Percentiles rank a stretch among this genome's conserved stretches.
Conservation (phyloP, 2,888 invertebrate species). For the Drosophila borborema region DNA sequence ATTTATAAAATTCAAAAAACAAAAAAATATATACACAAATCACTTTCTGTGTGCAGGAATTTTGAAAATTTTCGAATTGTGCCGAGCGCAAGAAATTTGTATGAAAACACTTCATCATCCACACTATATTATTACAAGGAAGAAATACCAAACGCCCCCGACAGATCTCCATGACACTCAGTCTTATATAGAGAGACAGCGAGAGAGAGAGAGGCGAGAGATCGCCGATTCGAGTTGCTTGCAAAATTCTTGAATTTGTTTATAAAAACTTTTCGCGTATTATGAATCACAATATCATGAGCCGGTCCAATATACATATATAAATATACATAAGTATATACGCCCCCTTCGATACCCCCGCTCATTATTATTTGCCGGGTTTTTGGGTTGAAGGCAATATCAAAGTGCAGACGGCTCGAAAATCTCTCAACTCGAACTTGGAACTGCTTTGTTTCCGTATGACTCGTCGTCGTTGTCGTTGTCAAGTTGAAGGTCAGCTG, state of each 20-base stretch:
- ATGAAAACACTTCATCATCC: slow-evolving; percentile 65
- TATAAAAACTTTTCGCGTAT: slow-evolving; percentile 67
- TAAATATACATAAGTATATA: neutral
- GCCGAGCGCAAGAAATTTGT: slow-evolving; percentile 66
- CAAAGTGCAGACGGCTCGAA: slow-evolving; percentile 62
- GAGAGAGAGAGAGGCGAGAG: neutral
- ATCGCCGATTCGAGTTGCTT: slow-evolving; percentile 19
- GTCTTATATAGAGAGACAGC: slow-evolving; percentile 26
- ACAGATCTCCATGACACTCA: slow-evolving; percentile 1
- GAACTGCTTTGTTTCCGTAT: slow-evolving; percentile 73
- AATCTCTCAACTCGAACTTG: slow-evolving; percentile 49
- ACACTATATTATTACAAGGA: slow-evolving; percentile 67
- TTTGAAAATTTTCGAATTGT: slow-evolving; percentile 68
- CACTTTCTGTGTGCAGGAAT: slow-evolving; percentile 68
- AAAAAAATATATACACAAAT: slow-evolving; percentile 42
- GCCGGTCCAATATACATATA: slow-evolving; percentile 9
- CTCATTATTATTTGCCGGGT: slow-evolving; percentile 25
- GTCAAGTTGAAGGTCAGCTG: slow-evolving; percentile 73
- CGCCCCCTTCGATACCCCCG: neutral
- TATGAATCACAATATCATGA: slow-evolving; percentile 65
- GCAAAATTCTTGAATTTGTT: slow-evolving; percentile 61
- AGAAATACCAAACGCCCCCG: slow-evolving; percentile 25
- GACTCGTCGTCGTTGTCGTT: slow-evolving; percentile 55
- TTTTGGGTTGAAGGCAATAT: slow-evolving; percentile 69
- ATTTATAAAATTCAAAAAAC: slow-evolving; percentile 71